Evolutionary conservation across 1,140 invertebrate species (phyloP), one percentile per base, ranked within the genome.

Genomic region (Drosophila auraria): DNA sequence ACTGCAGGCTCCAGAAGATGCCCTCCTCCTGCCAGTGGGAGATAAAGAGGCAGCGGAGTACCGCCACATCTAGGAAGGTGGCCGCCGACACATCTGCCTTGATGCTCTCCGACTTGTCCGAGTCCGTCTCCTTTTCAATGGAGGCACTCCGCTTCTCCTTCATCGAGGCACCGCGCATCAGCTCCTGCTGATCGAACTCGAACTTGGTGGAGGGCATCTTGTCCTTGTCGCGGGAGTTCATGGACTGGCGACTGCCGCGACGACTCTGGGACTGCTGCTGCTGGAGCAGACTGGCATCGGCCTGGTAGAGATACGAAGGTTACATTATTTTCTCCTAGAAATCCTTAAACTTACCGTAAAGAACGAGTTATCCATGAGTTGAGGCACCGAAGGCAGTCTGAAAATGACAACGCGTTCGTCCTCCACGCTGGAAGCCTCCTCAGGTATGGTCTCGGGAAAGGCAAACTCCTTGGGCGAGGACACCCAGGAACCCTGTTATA

Each of bases 11-110:
- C 99, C 99, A 99, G 94, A 97, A 98, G 30, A 99, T 96, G 2
- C 99, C 99, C 93, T 99, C 98, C 93, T 99, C 98, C 84, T 97
- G 96, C 99, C 99, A 99, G 90, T 99, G 98, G 1, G 97, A 95
- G 68, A 99, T 97, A 93, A 99, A 99, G n/a, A 99, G 94, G 93
- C 98, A 99, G 58, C 98, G 95, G 25, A 99, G 92, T 6, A 99
- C 98, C 14, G 98, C 97, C 12, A 99, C 97, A 93, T 99, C 99
- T 27, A 99, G 93, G 92, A 98, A 99, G 40, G 98, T 99, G 1
- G 99, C 98, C 25, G 97, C 95, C n/a, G 95, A 95, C 3, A 97
- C 94, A 93, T 98, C 96, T 25, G 93, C 91, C 50, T 84, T 91
- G 14, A 81, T 58, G 38, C 86, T 90, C 12, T 93, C 91, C 12